A percentile compares a stretch with the other conserved stretches of the same genome.
These are phyloP conservation scores for Peromyscus nudipes DNA, from an alignment of 2,797 vertebrate species.

Conservation along the genomic window DNA sequence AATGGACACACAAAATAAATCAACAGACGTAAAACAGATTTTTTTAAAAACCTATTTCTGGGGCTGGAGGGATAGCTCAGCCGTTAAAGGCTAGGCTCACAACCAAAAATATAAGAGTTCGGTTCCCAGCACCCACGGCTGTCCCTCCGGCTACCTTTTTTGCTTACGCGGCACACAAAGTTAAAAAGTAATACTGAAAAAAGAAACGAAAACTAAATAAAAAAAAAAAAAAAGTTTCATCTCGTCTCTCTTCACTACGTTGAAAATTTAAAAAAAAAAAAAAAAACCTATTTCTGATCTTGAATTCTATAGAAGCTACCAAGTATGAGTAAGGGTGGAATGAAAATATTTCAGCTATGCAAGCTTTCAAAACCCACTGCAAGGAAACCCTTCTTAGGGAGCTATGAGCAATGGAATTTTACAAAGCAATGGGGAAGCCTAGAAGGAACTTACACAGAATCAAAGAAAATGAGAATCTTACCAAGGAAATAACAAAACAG, in stretches of 20 bases:
- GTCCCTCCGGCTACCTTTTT: too few species aligned
- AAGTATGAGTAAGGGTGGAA: not conserved
- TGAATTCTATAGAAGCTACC: not conserved
- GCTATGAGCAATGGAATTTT: not conserved
- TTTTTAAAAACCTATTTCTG: not conserved
- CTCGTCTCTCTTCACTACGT: too few species aligned
- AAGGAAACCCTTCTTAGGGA: not conserved
- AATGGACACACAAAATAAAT: not conserved
- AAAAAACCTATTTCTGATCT: not conserved
- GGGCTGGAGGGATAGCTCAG: too few species aligned
- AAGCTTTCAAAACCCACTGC: not conserved
- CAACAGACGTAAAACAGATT: not conserved
- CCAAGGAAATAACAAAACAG: not conserved
- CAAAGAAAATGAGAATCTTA: too few species aligned
- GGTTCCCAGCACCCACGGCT: too few species aligned
- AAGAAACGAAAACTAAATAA: too few species aligned
- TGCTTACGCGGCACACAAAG: too few species aligned
- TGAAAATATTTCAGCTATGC: not conserved
- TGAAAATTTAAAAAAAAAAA: too few species aligned
- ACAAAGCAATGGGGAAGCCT: not conserved
- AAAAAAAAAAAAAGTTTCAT: too few species aligned
- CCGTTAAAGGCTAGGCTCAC: too few species aligned
- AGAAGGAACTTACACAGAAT: not conserved
- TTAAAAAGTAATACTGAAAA: too few species aligned
- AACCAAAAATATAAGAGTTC: too few species aligned